A percentile compares a stretch with the other conserved stretches of the same genome.
Conservation (phyloP, 2,113 vertebrate species). For the Thymallus thymallus region DNA sequence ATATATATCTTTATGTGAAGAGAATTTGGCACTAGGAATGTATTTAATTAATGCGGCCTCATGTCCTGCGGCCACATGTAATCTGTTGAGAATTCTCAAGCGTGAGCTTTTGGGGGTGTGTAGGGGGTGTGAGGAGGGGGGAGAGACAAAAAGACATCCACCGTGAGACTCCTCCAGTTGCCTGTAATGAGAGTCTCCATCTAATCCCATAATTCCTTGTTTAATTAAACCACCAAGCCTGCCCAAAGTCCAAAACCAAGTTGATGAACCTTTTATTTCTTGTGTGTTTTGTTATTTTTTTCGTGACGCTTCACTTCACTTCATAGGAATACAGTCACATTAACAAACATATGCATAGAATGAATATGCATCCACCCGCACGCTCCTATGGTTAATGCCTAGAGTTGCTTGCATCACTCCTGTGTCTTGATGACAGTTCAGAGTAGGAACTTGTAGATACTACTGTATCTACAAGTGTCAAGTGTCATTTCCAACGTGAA, state of each 20-base stretch:
- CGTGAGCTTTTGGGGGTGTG: slow-evolving; percentile 43
- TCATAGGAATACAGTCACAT: slow-evolving; percentile 3
- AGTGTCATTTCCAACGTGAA: neutral
- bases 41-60: slow-evolving; percentile 80
- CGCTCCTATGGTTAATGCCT: neutral
- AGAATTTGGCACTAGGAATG: slow-evolving; percentile 60
- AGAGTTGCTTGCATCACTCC: neutral
- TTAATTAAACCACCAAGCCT: slow-evolving; percentile 76
- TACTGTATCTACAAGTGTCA: neutral
- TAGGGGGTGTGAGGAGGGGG: slow-evolving; percentile 22
- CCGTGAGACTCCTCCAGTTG: slow-evolving; percentile 70
- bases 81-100: slow-evolving; percentile 71
- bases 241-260: slow-evolving; percentile 61
- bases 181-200: slow-evolving; percentile 68
- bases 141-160: slow-evolving; percentile 69
- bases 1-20: slow-evolving; percentile 51
- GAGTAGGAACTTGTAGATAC: too few species aligned
- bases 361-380: slow-evolving; percentile 1
- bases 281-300: slow-evolving; percentile 29
- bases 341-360: slow-evolving; percentile 18
- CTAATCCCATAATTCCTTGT: slow-evolving; percentile 82
- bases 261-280: slow-evolving; percentile 56
- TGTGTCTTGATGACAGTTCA: neutral
- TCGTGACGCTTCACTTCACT: slow-evolving; percentile 16
- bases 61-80: slow-evolving; percentile 74